phyloP scores from a whole-genome alignment of 2,797 vertebrate genomes.

The Hydrocynus forskahlii region DNA sequence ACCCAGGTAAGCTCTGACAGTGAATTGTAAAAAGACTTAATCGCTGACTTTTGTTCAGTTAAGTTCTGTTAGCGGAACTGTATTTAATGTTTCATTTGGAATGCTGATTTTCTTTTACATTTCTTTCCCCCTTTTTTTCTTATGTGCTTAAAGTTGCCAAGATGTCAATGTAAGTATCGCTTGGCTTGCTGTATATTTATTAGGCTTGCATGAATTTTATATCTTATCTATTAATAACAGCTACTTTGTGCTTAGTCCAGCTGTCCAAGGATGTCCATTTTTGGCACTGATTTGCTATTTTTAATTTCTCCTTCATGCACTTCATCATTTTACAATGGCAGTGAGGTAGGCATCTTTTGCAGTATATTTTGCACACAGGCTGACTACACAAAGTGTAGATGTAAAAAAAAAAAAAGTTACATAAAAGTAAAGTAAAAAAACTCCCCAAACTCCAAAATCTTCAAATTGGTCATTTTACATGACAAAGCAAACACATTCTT shows the following conservation, averaged over 20 bases:
- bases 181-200: neutral
- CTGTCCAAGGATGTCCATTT: neutral
- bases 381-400: neutral
- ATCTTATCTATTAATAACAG: neutral
- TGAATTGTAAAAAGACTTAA: neutral
- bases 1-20: constrained; percentile 66
- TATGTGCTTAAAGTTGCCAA: constrained; percentile 34
- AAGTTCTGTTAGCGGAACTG: neutral
- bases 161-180: constrained; percentile 60
- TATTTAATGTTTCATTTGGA: neutral
- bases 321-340: constrained; percentile 25
- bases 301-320: neutral
- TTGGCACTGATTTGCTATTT: neutral
- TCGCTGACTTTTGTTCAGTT: neutral
- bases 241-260: too few relatives aligned
- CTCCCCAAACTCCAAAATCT: too few relatives aligned
- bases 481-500: too few relatives aligned
- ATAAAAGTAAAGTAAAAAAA: too few relatives aligned
- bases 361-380: neutral
- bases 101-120: neutral
- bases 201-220: neutral
- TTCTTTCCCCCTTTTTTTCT: constrained; percentile 35
- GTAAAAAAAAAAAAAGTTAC: too few relatives aligned
- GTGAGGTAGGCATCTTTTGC: constrained; percentile 42
- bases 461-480: too few relatives aligned